Conservation (phyloP, 2,797 vertebrate genomes). For the Halcyon leucocephala region DNA sequence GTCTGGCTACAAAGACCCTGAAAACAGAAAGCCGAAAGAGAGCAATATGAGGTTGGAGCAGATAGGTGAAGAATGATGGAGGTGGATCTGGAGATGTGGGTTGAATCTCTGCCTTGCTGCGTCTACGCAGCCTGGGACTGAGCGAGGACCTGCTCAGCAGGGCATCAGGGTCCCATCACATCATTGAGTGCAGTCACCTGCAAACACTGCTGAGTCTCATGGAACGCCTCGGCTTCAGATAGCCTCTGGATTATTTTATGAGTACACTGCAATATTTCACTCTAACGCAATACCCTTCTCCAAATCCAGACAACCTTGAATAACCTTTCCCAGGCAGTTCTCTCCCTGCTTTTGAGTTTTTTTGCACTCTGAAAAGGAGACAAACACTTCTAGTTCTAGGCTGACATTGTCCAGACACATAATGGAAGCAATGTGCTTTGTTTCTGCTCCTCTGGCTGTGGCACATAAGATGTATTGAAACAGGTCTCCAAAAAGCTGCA, state of each 20-base stretch:
- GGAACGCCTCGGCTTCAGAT: neutral
- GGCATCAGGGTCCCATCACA: neutral
- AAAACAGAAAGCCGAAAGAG: neutral
- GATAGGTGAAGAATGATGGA: neutral
- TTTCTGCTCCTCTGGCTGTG: neutral
- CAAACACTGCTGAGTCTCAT: neutral
- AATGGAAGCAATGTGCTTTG: neutral
- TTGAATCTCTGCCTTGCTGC: neutral
- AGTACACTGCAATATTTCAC: neutral
- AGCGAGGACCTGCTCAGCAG: neutral
- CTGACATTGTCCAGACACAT: neutral
- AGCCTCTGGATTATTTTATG: neutral
- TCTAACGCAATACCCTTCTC: neutral
- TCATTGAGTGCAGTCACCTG: neutral
- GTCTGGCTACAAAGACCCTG: neutral
- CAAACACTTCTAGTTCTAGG: neutral
- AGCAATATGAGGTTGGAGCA: neutral
- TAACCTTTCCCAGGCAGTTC: neutral
- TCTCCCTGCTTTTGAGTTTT: neutral
- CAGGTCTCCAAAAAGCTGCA: neutral
- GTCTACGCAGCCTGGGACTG: neutral
- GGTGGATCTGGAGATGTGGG: neutral
- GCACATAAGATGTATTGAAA: neutral
- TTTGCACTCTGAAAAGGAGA: neutral
- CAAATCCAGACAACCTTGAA: neutral